Evolutionary conservation across 2,888 invertebrate species (phyloP).

Genomic region (Yponomeuta evonymella): DNA sequence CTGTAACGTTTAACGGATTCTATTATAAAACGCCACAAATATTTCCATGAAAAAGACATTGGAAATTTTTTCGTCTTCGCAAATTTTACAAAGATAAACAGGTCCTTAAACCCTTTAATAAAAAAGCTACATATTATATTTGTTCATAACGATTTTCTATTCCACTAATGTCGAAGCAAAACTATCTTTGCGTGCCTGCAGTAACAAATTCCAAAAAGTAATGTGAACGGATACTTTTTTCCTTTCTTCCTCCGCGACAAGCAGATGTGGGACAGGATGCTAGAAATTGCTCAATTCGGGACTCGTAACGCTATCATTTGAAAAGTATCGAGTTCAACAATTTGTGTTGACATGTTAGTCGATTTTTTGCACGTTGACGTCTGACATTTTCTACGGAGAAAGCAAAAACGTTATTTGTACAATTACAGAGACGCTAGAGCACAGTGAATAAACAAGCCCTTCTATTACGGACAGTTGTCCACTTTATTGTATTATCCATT

Average conservation of each 20-base stretch:
- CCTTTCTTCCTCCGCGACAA: conserved; percentile 31
- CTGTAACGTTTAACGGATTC: no score
- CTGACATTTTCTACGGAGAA: not conserved
- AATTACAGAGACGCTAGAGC: no score
- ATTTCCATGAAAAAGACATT: no score
- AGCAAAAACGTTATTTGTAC: not conserved
- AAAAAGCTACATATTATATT: not conserved
- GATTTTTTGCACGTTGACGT: not conserved
- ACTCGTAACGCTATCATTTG: conserved; percentile 59
- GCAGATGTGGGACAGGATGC: conserved; percentile 69
- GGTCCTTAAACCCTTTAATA: no score
- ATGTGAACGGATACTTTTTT: conserved; percentile 44
- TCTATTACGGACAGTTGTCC: no score
- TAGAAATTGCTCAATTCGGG: conserved; percentile 64
- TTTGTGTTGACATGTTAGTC: conserved; percentile 38
- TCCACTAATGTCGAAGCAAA: not conserved
- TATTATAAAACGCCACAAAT: no score
- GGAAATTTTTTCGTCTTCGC: no score
- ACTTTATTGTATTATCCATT: no score
- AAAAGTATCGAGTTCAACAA: conserved; percentile 57
- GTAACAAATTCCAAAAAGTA: not conserved
- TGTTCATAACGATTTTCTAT: not conserved
- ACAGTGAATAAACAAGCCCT: no score
- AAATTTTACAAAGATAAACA: no score
- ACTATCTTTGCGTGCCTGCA: not conserved